Percentiles rank a stretch among this genome's conserved stretches.
Conservation (phyloP, 2,888 invertebrate species). For the Hypselothyrea guttata region DNA sequence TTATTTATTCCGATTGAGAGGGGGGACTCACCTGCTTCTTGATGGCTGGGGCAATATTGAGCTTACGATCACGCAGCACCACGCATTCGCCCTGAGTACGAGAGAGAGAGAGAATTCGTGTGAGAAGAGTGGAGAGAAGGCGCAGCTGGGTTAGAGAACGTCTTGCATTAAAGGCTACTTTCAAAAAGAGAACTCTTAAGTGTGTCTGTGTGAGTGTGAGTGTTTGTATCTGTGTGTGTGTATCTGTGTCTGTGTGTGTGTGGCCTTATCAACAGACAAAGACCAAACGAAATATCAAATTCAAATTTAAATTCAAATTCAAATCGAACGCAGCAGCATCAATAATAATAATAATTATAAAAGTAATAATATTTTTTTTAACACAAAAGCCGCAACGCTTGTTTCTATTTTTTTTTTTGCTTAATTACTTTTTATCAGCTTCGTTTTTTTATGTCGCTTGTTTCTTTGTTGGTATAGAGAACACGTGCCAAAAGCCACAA, state of each 20-base stretch:
- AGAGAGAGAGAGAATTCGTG: constrained; percentile 22
- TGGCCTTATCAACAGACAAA: constrained; percentile 70
- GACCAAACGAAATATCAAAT: constrained; percentile 73
- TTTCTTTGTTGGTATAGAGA: constrained; percentile 50
- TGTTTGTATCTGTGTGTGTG: constrained; percentile 13
- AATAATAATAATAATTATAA: constrained; percentile 50
- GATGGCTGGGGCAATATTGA: constrained; percentile 93
- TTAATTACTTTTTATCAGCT: constrained; percentile 31
- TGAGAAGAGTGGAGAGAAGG: constrained; percentile 28
- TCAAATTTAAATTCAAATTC: constrained; percentile 67
- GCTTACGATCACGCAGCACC: constrained; percentile 89
- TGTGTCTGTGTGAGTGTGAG: constrained; percentile 12
- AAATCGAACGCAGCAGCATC: constrained; percentile 73
- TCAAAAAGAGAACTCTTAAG: neutral
- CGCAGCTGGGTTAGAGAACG: constrained; percentile 29
- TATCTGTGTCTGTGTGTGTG: constrained; percentile 26
- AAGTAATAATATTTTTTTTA: constrained; percentile 15
- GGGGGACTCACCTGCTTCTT: constrained; percentile 87
- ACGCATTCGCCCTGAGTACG: constrained; percentile 86
- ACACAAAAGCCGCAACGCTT: constrained; percentile 63
- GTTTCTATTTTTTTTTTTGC: constrained; percentile 23
- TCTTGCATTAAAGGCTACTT: constrained; percentile 5
- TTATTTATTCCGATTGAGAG: neutral
- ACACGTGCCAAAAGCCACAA: constrained; percentile 76
- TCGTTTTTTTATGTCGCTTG: constrained; percentile 27